A percentile compares a stretch with the other conserved stretches of the same genome.
These are phyloP conservation scores for Myotis pilosus DNA, from an alignment of 2,797 vertebrate genomes.

Conservation along the genomic window DNA sequence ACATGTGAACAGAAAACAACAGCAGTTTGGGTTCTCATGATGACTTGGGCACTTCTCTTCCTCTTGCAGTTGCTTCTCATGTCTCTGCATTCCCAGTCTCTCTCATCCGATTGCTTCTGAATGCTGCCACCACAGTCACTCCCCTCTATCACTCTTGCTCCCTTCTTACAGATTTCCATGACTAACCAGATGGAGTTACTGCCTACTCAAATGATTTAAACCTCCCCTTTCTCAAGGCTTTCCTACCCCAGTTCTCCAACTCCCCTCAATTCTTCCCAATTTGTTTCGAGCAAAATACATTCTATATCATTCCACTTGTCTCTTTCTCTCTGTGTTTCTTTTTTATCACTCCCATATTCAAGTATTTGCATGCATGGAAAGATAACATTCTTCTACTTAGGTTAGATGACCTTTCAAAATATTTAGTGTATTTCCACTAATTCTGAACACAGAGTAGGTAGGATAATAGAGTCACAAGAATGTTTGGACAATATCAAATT, in stretches of 20 bases:
- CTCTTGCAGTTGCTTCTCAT: neutral
- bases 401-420: neutral
- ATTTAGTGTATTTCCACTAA: neutral
- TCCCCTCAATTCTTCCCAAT: neutral
- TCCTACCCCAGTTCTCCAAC: neutral
- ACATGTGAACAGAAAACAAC: neutral
- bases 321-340: neutral
- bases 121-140: neutral
- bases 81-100: neutral
- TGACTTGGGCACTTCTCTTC: neutral
- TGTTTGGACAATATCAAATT: constrained; percentile 22
- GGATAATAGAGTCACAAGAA: neutral
- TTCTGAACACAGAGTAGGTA: neutral
- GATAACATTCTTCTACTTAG: neutral
- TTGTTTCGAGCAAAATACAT: neutral
- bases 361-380: neutral
- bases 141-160: neutral
- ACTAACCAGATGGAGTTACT: neutral
- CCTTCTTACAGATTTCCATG: neutral
- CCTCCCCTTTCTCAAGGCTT: neutral
- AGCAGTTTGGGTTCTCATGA: neutral
- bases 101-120: neutral
- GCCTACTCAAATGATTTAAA: neutral
- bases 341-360: neutral
- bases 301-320: neutral